Evolutionary conservation across 2,797 vertebrate genomes (phyloP), one percentile per base, ranked within the genome.

Genomic region (Rhinogobio ventralis): DNA sequence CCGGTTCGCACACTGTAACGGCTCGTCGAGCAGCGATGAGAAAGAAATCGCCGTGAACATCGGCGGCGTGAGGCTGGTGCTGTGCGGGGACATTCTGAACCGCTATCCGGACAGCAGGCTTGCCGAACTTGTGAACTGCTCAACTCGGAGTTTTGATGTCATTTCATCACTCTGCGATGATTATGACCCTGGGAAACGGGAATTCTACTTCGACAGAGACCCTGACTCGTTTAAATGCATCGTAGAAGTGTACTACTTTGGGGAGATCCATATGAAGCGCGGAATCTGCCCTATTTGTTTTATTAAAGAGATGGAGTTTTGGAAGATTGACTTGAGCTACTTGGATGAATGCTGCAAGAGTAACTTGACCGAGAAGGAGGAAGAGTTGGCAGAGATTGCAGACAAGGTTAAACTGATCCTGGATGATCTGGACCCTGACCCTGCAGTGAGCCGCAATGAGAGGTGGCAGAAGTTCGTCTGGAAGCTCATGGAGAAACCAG

Each of bases 131-230:
- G 86, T 96, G 55, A 94, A 95, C 92, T 96, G 96, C 88, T 92
- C 97, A 19, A 89, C 95, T 0, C 95, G 95, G 71, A 96, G 96
- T 77, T 93, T 95, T 0, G 97, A 98, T 86, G 92, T 92, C 28
- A 96, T 98, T 90, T 96, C 96, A 75, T 95, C 97, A 1, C 96
- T 99, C 7, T 99, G 98, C 62, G 98, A 99, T 80, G 98, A 99
- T 91, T 99, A 98, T 45, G 98, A 99, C 82, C 96, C 97, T 0
- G 93, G 94, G 13, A 96, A 95, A 62, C 95, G 93, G 62, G 98
- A 99, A 92, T 99, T 99, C 91, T 99, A 99, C 93, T 99, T 99
- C 83, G 98, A 99, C 92, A 91, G 98, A 85, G 98, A 99, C 90
- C 98, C 98, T 0, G 98, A 98, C 80, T 95, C 97, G 55, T 99